Evolutionary conservation across 2,888 invertebrate species (phyloP).

Genomic region (Melinopterus prodromus): DNA sequence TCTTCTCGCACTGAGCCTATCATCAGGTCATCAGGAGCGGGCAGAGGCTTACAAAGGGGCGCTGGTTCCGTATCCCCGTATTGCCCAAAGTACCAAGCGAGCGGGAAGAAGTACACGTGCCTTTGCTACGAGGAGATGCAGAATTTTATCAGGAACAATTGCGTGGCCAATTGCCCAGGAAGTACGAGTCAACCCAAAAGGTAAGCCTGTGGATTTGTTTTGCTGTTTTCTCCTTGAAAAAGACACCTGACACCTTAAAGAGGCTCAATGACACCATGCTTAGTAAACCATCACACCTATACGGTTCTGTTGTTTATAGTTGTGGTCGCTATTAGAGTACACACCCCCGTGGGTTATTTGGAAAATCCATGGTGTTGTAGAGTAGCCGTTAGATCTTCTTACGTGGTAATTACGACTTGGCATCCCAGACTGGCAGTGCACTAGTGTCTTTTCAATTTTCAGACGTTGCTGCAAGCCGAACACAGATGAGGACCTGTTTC

Average conservation of each 20-base stretch:
- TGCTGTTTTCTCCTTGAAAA: neutral
- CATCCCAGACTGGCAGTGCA: neutral
- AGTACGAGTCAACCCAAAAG: neutral
- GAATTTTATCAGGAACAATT: slow-evolving; percentile 23
- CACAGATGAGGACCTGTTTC: slow-evolving; percentile 17
- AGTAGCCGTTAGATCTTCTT: neutral
- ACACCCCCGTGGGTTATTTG: neutral
- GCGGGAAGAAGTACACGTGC: slow-evolving; percentile 32
- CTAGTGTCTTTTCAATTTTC: neutral
- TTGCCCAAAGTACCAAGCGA: neutral
- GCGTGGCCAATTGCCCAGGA: neutral
- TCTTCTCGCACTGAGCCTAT: slow-evolving; percentile 23
- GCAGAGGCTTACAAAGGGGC: neutral
- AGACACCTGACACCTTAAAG: no score
- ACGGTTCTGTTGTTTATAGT: neutral
- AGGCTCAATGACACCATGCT: no score
- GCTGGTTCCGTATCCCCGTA: neutral
- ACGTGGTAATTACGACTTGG: neutral
- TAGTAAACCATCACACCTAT: neutral
- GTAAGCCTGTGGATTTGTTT: neutral
- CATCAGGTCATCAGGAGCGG: neutral
- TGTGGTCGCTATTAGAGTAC: neutral
- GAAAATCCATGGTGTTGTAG: neutral
- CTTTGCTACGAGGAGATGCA: slow-evolving; percentile 35
- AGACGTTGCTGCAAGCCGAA: neutral